These are phyloP conservation scores for Ciconia maguari DNA, from an alignment of 2,113 vertebrate genomes.

Conservation along the genomic window DNA sequence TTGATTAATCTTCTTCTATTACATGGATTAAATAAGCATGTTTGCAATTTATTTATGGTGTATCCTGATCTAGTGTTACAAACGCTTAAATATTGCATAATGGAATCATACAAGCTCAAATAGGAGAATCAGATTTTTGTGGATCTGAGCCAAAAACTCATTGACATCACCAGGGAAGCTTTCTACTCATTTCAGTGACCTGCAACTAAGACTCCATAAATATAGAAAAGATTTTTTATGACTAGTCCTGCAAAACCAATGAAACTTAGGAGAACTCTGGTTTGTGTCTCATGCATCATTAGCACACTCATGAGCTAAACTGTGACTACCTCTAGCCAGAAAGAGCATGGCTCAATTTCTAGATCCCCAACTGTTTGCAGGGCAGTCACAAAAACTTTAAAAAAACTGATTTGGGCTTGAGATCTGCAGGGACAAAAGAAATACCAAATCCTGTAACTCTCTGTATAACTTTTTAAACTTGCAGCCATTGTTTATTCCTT, in stretches of 20 bases:
- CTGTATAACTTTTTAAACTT: not conserved
- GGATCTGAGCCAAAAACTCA: slow-evolving; percentile 3
- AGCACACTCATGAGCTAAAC: not conserved
- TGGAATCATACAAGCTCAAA: not conserved
- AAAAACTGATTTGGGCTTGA: not conserved
- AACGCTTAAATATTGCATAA: not conserved
- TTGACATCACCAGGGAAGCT: not conserved
- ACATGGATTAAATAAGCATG: not conserved
- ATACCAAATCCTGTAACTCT: not conserved
- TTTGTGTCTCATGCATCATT: not conserved
- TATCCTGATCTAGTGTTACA: not conserved
- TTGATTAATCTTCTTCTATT: not conserved
- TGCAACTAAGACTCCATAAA: not conserved
- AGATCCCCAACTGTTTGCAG: not conserved
- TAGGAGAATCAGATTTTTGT: not conserved
- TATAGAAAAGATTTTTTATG: not conserved
- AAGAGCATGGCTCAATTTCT: not conserved
- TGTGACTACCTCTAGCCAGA: not conserved
- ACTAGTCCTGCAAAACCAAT: not conserved
- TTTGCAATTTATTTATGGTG: not conserved
- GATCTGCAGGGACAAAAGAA: slow-evolving; percentile 30
- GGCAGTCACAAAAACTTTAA: not conserved
- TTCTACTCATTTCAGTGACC: not conserved
- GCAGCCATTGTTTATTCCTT: not conserved
- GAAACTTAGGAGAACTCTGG: not conserved